Base-by-base conservation (phyloP, 2,888 invertebrate species). In the Noctua comes region DNA sequence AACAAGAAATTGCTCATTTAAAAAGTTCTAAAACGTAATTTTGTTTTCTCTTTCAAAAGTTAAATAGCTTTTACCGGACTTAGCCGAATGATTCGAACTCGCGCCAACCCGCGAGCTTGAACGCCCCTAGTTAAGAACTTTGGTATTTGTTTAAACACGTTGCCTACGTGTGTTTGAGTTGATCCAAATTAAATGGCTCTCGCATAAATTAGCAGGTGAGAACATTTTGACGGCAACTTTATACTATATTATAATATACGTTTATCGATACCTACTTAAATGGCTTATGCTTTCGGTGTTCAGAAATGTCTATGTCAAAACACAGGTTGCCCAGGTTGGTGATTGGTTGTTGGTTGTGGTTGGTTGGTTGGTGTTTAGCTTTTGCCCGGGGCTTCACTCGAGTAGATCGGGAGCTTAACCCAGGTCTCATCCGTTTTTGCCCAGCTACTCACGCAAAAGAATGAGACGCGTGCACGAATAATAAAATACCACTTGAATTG, bases 51-150 rank as follows among this genome's bases (percentile, higher is more conserved):
- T 78, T 80, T 76, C 68, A 62, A 54, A 88, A 87, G 83, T 88
- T 87, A 82, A 87, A 87, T 88, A 76, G 82, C 86, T 88, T 88
- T 88, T 66, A 82, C 69, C 76, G 77, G 82, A 78, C 83, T 84
- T 88, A 74, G 80, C 75, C 31, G 73, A 86, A 77, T 82, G 73
- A 73, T 79, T 83, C 64, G 81, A 74, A 88, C 78, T 83, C 65
- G 31, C 64, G 31, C 69, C 70, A 68, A 64, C 72, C 64, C 64
- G 54, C 36, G 24, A 68, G 65, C 62, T 65, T 40, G 31, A 71
- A 75, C 73, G 24, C 48, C 68, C 68, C 71, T 83, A 77, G 85
- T 88, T 79, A 82, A 77, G 68, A 85, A 81, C 79, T 81, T 87
- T 79, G 75, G 46, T 81, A 82, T 85, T 83, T 82, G 76, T 72